Conservation (phyloP, 2,888 invertebrate species). For the Leptogaster cylindrica region DNA sequence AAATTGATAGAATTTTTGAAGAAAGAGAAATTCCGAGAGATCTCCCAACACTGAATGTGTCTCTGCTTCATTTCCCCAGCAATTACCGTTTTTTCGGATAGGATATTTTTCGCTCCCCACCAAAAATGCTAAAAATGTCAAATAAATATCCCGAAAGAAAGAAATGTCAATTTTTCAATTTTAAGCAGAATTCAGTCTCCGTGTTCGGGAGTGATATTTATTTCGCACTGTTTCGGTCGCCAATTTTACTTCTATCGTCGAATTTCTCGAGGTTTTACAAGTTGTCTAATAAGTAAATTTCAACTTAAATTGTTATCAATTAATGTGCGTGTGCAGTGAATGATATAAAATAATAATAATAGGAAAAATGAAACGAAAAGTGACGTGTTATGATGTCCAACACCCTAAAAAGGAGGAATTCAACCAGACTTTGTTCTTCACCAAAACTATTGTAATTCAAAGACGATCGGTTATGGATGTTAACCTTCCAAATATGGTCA, state of each 20-base stretch:
- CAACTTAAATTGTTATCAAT: background rate
- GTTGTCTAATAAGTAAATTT: slow-evolving; percentile 18
- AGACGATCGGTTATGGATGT: background rate
- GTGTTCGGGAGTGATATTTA: slow-evolving; percentile 33
- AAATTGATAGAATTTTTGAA: too few species aligned
- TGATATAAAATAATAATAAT: slow-evolving; percentile 5
- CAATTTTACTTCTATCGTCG: slow-evolving; percentile 7
- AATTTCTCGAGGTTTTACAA: slow-evolving; percentile 24
- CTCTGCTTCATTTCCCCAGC: slow-evolving; percentile 15
- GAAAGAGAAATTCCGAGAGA: too few species aligned
- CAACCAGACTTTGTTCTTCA: slow-evolving; percentile 19
- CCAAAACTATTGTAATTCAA: slow-evolving; percentile 34
- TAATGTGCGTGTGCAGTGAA: slow-evolving; percentile 31
- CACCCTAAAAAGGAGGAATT: slow-evolving; percentile 44
- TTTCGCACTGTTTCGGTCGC: slow-evolving; percentile 3
- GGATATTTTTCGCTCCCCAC: background rate
- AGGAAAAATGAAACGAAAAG: slow-evolving; percentile 40
- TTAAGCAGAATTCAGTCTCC: slow-evolving; percentile 24
- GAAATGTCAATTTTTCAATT: background rate
- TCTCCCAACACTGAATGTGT: background rate
- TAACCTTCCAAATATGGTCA: slow-evolving; percentile 35
- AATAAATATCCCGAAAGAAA: background rate
- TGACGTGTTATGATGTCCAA: slow-evolving; percentile 45
- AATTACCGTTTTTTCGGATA: background rate
- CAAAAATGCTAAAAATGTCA: background rate